Evolutionary conservation across 2,888 invertebrate genomes (phyloP).

Genomic region (Ctena decussata): DNA sequence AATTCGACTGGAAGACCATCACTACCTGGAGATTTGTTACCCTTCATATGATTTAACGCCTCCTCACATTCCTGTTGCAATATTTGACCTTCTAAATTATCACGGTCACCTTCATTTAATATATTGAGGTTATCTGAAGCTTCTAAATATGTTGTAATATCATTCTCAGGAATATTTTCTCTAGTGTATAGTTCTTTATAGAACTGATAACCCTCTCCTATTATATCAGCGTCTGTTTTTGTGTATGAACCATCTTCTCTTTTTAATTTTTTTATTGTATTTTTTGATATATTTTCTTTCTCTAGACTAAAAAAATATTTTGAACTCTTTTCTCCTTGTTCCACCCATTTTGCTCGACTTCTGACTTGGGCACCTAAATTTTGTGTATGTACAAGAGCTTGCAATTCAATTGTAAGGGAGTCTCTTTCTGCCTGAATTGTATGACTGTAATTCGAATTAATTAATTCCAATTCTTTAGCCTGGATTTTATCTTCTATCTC

Average conservation of each 20-base stretch:
- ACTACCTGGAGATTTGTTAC: slow-evolving; percentile 31
- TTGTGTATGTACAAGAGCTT: not conserved
- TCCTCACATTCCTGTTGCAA: not conserved
- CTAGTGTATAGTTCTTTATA: not conserved
- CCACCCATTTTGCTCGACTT: not conserved
- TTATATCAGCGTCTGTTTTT: not conserved
- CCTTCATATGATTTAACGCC: slow-evolving; percentile 26
- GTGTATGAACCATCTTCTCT: not conserved
- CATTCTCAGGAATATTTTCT: not conserved
- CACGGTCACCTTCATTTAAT: not conserved
- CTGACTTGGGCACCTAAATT: not conserved
- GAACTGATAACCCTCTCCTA: not conserved
- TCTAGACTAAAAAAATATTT: slow-evolving; percentile 86
- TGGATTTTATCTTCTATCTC: not conserved
- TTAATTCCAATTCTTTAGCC: not conserved
- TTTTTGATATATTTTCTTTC: slow-evolving; percentile 1
- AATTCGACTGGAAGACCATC: slow-evolving; percentile 44
- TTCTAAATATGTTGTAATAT: not conserved
- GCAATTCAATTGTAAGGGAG: not conserved
- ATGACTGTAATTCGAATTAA: no score
- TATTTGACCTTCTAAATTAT: not conserved
- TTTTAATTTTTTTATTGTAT: slow-evolving; percentile 4
- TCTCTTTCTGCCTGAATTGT: not conserved
- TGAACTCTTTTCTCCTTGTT: slow-evolving; percentile 10
- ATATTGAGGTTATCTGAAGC: not conserved